Percentiles rank a stretch among this genome's conserved stretches.
These are phyloP conservation scores for Eriocheir sinensis DNA, from an alignment of 1,140 invertebrate species.

Conservation along the genomic window DNA sequence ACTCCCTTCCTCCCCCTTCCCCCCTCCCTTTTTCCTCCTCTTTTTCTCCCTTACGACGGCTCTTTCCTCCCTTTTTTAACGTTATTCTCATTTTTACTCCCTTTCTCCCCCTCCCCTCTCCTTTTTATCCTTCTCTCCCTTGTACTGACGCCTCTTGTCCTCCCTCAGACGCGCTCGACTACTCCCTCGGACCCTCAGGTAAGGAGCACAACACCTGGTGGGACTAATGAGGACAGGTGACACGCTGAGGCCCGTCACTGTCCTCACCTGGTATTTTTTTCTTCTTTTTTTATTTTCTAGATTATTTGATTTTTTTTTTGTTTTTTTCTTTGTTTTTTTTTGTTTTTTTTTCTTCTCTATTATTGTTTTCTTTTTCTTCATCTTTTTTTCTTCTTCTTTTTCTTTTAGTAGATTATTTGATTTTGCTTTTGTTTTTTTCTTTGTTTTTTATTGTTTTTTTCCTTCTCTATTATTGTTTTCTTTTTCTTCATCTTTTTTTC, in stretches of 20 bases:
- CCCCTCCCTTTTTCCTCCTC: not conserved
- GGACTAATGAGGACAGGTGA: not conserved
- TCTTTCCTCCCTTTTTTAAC: too few species aligned
- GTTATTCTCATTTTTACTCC: too few species aligned
- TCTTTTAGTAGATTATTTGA: not conserved
- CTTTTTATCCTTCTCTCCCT: not conserved
- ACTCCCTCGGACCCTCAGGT: conserved; percentile 39
- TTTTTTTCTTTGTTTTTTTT: not conserved
- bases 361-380: not conserved
- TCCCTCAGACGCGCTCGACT: conserved; percentile 38
- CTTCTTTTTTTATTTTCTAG: not conserved
- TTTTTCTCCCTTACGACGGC: too few species aligned
- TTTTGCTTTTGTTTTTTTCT: not conserved
- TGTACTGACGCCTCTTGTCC: not conserved
- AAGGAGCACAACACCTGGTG: not conserved
- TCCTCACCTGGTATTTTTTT: not conserved
- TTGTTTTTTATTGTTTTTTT: not conserved
- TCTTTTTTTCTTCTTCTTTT: not conserved
- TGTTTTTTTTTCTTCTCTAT: not conserved
- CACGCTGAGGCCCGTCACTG: not conserved
- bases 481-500: not conserved
- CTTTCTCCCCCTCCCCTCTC: too few species aligned
- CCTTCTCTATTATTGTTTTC: not conserved
- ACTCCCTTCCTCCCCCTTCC: not conserved
- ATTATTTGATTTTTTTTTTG: too few species aligned